Conservation (phyloP, 2,113 vertebrate species). For the Rostratula benghalensis region DNA sequence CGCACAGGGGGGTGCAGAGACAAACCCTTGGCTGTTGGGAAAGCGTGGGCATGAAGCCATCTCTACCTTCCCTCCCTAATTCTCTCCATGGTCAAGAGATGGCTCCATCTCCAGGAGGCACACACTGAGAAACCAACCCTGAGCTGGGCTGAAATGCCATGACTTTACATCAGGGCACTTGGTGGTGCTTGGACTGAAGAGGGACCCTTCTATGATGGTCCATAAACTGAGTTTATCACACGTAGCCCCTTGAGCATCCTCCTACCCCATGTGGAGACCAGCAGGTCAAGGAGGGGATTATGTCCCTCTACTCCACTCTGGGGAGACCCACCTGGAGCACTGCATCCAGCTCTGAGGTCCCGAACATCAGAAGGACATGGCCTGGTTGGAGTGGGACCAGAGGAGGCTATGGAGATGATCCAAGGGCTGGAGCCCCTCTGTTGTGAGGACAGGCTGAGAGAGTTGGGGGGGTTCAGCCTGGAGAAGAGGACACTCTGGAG, state of each 20-base stretch:
- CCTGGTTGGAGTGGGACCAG: not conserved
- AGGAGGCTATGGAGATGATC: not conserved
- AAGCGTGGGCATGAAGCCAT: fast-evolving
- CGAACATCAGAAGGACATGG: not conserved
- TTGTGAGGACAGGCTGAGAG: not conserved
- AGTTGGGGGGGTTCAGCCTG: not conserved
- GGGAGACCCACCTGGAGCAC: not conserved
- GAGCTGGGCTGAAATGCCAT: not conserved
- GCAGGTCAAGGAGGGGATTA: not conserved
- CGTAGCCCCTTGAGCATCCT: not conserved
- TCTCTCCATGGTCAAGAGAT: not conserved
- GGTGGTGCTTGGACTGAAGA: not conserved
- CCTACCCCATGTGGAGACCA: fast-evolving
- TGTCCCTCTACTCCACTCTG: not conserved
- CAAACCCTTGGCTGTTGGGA: not conserved
- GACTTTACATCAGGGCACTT: fast-evolving
- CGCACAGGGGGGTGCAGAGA: not conserved
- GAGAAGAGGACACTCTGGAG: not conserved
- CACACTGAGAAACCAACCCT: fast-evolving
- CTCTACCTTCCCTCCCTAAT: not conserved
- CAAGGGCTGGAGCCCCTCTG: not conserved
- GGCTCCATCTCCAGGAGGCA: fast-evolving
- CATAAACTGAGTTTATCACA: not conserved
- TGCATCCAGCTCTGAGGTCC: not conserved
- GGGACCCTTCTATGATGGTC: not conserved